Evolutionary conservation across 2,888 invertebrate genomes (phyloP), one percentile per base, ranked within the genome.

Genomic region (Urechis unicinctus): DNA sequence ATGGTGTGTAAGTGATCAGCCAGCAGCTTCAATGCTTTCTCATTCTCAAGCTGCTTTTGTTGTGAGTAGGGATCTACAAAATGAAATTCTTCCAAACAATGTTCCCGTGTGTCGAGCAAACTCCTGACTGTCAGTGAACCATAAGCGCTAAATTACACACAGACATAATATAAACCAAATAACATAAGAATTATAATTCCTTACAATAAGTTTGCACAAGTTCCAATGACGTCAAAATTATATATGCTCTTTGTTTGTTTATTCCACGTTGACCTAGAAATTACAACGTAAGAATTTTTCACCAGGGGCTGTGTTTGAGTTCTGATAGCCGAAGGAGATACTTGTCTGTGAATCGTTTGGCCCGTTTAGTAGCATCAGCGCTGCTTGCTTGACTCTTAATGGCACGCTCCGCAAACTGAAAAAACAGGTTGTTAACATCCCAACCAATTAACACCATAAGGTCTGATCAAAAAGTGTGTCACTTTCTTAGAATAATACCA

Each of bases 51-150:
- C 71, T 86, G 86, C 75, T 95, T 95, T 81, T 92, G 92, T 81
- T 86, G 81, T 48, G 83, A 75, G 71, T 85, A 86, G 6, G 94
- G 88, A 80, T 97, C 96, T 67, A 88, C 87, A 77, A 97, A 96
- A 61, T 91, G 89, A 75, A 88, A 90, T 71, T 91, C 88, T 68
- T 89, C 85, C 75, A 96, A 84, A 72, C 88, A 89, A 72, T 91
- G 91, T 80, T 94, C 93, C 70, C 93, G 89, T 67, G 92, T 87
- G 77, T 95, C 93, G 67, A 97, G 82, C 62, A 97, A 82, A 72
- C 88, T 87, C 72, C 96, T 82, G 61, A 95, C 89, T 60, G 92
- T 93, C 68, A 96, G 83, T 59, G 88, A 87, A 58, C 90, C 89
- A 77, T 84, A 86, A 55, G 89, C 88, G 79, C 77, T 75, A 61